Base-by-base conservation (phyloP, 2,888 invertebrate species). In the Furcula furcula region DNA sequence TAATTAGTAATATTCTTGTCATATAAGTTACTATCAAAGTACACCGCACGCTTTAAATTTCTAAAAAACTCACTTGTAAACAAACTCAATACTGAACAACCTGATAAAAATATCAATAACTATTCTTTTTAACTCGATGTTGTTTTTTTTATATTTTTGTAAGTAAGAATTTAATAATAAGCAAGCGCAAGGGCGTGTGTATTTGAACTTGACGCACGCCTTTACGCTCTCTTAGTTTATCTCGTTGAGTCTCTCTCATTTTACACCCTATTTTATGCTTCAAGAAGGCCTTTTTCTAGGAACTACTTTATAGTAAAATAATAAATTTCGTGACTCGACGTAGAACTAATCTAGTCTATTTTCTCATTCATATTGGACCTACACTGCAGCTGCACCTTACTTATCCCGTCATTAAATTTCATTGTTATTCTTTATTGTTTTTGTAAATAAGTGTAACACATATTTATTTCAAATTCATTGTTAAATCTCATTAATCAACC, bases 301-400 rank as follows among this genome's bases (percentile, higher is more conserved):
- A 20, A 9, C 1, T 4, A 20, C 7, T n/a, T 20, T 20, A 21
- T 10, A 10, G 4, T 3, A 21, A 33, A 41, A 29, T 10, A 65
- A 63, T 67, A 65, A 56, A 65, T n/a, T n/a, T n/a, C n/a, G 63
- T 52, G 73, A 56, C 76, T 80, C 72, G 72, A 69, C 76, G 79
- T 75, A 69, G 81, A 84, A 81, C 83, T 86, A 82, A 81, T 87
- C 87, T 87, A 87, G 87, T 87, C 87, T 85, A 56, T 76, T 73
- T 69, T 64, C 49, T 56, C 30, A 21, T 29, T 34, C 40, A 29
- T 38, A 18, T 23, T 36, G 34, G 30, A 36, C 15, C 14, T 9
- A 20, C 20, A 22, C 22, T 34, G 14, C 21, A 16, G 15, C 36
- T 18, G 12, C 25, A 21, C 19, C 20, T 26, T 26, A 11, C n/a